Evolutionary conservation across 2,888 invertebrate genomes (phyloP).

Genomic region (Nephrotoma flavescens): DNA sequence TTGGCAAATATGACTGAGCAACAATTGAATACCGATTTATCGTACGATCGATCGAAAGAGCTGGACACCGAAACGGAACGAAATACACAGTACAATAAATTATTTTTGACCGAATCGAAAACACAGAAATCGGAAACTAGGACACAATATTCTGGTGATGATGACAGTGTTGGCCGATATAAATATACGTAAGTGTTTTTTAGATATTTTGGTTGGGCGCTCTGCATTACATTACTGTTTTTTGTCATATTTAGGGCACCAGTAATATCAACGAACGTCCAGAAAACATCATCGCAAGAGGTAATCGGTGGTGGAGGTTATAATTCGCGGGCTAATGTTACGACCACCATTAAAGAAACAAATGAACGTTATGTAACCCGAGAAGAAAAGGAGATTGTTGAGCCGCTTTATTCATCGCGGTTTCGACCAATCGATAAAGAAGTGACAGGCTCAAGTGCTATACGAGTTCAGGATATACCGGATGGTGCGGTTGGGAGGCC

Average conservation of each 20-base stretch:
- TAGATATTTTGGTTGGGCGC: neutral
- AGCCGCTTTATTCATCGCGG: slow-evolving; percentile 17
- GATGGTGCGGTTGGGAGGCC: slow-evolving; percentile 80
- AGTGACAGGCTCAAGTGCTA: slow-evolving; percentile 63
- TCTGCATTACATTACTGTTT: neutral
- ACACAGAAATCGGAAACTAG: slow-evolving; percentile 13
- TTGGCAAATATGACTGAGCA: slow-evolving; percentile 51
- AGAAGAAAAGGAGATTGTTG: slow-evolving; percentile 18
- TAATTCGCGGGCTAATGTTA: slow-evolving; percentile 27
- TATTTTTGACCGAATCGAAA: slow-evolving; percentile 26
- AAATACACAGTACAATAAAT: slow-evolving; percentile 45
- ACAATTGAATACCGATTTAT: slow-evolving; percentile 37
- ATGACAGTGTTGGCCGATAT: slow-evolving; percentile 21
- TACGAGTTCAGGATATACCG: slow-evolving; percentile 73
- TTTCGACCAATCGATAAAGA: slow-evolving; percentile 38
- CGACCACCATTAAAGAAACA: slow-evolving; percentile 30
- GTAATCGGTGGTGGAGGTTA: slow-evolving; percentile 19
- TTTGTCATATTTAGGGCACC: neutral
- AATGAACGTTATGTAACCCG: slow-evolving; percentile 28
- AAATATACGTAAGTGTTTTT: slow-evolving; percentile 4
- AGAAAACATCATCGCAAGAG: slow-evolving; percentile 1
- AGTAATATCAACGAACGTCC: neutral
- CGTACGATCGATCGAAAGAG: slow-evolving; percentile 31
- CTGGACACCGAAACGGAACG: slow-evolving; percentile 45
- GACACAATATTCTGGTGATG: slow-evolving; percentile 19